phyloP scores from a whole-genome alignment of 2,797 vertebrate species.

The Sebastes flavidus region DNA sequence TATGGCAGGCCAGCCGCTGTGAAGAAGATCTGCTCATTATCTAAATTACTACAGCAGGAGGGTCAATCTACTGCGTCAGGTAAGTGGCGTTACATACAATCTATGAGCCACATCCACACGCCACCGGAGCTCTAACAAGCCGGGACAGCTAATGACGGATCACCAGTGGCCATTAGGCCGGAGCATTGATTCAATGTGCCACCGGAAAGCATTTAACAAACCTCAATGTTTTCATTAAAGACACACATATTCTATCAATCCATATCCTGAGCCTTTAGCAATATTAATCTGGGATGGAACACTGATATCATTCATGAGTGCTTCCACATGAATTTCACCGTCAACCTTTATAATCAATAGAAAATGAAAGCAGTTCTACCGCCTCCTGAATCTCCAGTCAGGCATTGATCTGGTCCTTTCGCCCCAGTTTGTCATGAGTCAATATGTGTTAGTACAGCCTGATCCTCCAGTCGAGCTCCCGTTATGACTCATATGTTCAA shows the following conservation, averaged over 20 bases:
- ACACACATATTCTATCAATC: neutral
- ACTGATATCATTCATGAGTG: neutral
- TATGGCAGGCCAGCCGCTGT: neutral
- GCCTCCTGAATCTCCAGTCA: neutral
- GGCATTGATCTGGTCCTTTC: neutral
- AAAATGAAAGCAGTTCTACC: neutral
- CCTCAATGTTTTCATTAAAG: neutral
- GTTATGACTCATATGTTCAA: neutral
- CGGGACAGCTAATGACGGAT: slow-evolving; percentile 12
- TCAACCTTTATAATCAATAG: neutral
- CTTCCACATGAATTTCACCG: neutral
- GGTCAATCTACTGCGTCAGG: slow-evolving; percentile 16
- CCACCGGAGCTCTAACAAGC: slow-evolving; percentile 11
- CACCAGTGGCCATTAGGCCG: neutral
- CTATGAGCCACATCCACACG: slow-evolving; percentile 10
- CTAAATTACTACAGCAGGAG: neutral
- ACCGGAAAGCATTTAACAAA: slow-evolving; percentile 10
- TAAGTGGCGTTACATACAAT: slow-evolving; percentile 16
- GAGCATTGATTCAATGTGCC: neutral
- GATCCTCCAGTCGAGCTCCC: neutral
- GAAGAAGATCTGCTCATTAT: slow-evolving; percentile 30
- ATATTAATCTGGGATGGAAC: neutral
- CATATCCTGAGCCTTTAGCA: neutral
- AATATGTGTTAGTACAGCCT: neutral
- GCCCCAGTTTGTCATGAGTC: neutral